Conservation (phyloP, 2,113 vertebrate species). For the Aegotheles bennettii region DNA sequence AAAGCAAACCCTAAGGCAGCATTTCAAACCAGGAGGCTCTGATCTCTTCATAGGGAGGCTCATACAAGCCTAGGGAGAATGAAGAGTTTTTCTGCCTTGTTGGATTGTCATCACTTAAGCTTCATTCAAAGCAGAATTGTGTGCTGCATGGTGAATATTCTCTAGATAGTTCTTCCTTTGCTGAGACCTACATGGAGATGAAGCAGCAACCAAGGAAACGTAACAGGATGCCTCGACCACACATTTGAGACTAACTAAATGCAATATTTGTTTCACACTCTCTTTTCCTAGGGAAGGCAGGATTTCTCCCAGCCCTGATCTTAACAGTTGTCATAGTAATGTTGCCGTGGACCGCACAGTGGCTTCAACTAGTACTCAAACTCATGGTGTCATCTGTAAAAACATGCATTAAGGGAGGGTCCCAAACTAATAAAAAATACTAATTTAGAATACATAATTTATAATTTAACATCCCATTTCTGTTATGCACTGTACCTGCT, state of each 20-base stretch:
- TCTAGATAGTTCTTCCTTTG: slow-evolving; percentile 1
- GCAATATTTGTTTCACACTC: not conserved
- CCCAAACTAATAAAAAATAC: not conserved
- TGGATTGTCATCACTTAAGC: slow-evolving; percentile 27
- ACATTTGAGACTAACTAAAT: not conserved
- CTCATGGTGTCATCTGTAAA: not conserved
- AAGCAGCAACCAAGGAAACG: not conserved
- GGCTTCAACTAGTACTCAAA: not conserved
- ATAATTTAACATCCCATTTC: not conserved
- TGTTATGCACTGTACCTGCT: not conserved
- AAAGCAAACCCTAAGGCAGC: slow-evolving; percentile 59
- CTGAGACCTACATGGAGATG: not conserved
- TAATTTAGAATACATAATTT: not conserved
- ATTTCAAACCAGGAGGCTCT: slow-evolving; percentile 45
- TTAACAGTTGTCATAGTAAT: slow-evolving; percentile 25
- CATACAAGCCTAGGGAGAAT: slow-evolving; percentile 14
- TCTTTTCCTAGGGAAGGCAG: not conserved
- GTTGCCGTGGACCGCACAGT: not conserved
- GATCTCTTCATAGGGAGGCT: slow-evolving; percentile 53
- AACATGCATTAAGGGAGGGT: not conserved
- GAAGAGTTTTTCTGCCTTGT: slow-evolving; percentile 47
- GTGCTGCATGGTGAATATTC: slow-evolving; percentile 17
- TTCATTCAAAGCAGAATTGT: slow-evolving; percentile 13
- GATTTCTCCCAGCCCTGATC: not conserved
- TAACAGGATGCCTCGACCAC: not conserved